Evolutionary conservation across 2,797 vertebrate species (phyloP).

Genomic region (Pitangus sulphuratus): DNA sequence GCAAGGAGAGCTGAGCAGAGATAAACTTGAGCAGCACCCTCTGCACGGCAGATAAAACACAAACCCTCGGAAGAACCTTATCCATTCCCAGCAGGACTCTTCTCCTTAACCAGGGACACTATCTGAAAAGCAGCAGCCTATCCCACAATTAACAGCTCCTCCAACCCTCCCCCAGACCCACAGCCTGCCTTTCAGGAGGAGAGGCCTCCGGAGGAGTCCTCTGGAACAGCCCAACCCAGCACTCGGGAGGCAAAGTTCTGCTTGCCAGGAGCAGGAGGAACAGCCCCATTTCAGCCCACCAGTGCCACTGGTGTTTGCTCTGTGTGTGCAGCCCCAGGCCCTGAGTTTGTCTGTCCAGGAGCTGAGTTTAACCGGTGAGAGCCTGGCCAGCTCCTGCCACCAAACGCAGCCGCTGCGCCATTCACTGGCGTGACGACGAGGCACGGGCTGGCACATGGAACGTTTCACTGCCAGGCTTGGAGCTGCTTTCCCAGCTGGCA

Average conservation of each 20-base stretch:
- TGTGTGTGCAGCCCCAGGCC: neutral
- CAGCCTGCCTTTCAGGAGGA: fast-evolving
- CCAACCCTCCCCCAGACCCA: neutral
- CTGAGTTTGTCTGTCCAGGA: neutral
- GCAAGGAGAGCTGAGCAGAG: neutral
- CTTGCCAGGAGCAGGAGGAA: neutral
- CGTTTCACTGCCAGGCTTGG: too few relatives aligned
- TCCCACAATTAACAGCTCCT: neutral
- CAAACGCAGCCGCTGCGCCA: neutral
- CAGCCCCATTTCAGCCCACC: neutral
- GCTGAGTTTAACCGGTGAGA: neutral
- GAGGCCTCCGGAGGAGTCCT: fast-evolving
- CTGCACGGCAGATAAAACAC: conserved; percentile 1
- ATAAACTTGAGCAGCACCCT: conserved; percentile 7
- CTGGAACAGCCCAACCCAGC: neutral
- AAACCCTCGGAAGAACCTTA: conserved; percentile 13
- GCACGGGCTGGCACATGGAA: fast-evolving
- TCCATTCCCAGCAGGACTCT: conserved; percentile 22
- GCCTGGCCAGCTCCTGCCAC: neutral
- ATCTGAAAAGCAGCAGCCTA: conserved; percentile 35
- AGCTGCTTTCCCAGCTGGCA: neutral
- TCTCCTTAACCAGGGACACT: neutral
- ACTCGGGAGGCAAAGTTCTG: neutral
- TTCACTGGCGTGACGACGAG: fast-evolving
- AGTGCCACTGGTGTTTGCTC: neutral